Evolutionary conservation across 2,888 invertebrate genomes (phyloP), one percentile per base, ranked within the genome.

Genomic region (Linhomoeus sp.): DNA sequence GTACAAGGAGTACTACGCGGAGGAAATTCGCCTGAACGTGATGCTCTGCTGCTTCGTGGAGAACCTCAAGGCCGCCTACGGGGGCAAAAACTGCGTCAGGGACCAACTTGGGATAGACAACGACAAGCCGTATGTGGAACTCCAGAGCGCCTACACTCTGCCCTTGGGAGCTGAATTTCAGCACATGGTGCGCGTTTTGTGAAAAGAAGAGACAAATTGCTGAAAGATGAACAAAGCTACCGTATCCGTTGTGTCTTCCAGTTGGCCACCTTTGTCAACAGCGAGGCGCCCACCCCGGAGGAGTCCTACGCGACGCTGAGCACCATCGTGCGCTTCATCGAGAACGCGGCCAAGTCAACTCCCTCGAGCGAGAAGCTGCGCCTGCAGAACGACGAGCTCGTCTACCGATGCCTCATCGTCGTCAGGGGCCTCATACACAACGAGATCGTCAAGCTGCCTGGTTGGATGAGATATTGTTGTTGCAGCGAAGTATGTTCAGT

Each of bases 81-180:
- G 35, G 5, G 43, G 43, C 7, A 14, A 25, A 20, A 43, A 43
- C 17, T 33, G 35, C 2, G 33, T 43, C 14, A 2, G 22, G 2
- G 43, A 12, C 2, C 43, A 43, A 17, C 33, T 43, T 9, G 33
- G 22, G 20, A 20, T 33, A 12, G 35, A 33, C 9, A 9, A 3
- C 20, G 29, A 42, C n/a, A 15, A 41, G 41, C 22, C 2, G 2
- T 43, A 35, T 23, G 12, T 24, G 35, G 43, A 41, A 3, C 15
- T 33, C 3, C 3, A 33, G 2, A 20, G 43, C 3, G 35, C 33
- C 36, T 17, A 7, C 15, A 9, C 9, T 19, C 23, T 43, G 35
- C 43, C 43, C 14, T 19, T 45, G 29, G 45, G 45, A 19, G 5
- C 2, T 3, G 45, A 45, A 40, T 45, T 45, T 19, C 45, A 45